Evolutionary conservation across 2,888 invertebrate species (phyloP).

Genomic region (Pollenia angustigena): DNA sequence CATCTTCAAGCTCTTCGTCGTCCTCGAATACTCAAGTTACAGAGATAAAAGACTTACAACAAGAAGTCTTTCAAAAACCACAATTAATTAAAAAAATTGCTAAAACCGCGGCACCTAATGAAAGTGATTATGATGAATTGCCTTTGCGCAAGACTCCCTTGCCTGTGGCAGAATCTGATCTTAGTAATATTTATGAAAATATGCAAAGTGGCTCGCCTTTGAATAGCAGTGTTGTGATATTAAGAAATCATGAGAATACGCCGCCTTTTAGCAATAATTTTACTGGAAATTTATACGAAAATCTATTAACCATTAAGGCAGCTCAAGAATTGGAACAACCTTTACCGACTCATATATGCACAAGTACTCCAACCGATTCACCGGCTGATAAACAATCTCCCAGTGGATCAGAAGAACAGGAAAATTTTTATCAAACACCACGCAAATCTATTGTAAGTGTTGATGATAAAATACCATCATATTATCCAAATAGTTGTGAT

Average conservation of each 20-base stretch:
- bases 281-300: slow-evolving; percentile 81
- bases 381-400: slow-evolving; percentile 60
- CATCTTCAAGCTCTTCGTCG: slow-evolving; percentile 76
- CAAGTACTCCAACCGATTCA: slow-evolving; percentile 81
- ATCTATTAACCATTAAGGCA: slow-evolving; percentile 80
- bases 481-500: slow-evolving; percentile 84
- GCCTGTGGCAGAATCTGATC: slow-evolving; percentile 76
- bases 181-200: slow-evolving; percentile 81
- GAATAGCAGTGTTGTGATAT: slow-evolving; percentile 28
- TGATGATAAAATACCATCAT: slow-evolving; percentile 84
- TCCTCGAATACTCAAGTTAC: slow-evolving; percentile 77
- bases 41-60: slow-evolving; percentile 51
- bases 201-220: slow-evolving; percentile 75
- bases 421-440: slow-evolving; percentile 81
- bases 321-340: slow-evolving; percentile 79
- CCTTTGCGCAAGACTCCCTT: slow-evolving; percentile 51
- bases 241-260: slow-evolving; percentile 43
- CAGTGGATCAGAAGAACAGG: slow-evolving; percentile 72
- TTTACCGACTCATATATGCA: slow-evolving; percentile 74
- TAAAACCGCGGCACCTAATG: not conserved
- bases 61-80: not conserved
- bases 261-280: slow-evolving; percentile 70
- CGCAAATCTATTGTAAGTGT: slow-evolving; percentile 82
- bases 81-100: not conserved
- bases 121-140: slow-evolving; percentile 59